Evolutionary conservation across 2,797 vertebrate species (phyloP).

Genomic region (Clarias laeviceps): DNA sequence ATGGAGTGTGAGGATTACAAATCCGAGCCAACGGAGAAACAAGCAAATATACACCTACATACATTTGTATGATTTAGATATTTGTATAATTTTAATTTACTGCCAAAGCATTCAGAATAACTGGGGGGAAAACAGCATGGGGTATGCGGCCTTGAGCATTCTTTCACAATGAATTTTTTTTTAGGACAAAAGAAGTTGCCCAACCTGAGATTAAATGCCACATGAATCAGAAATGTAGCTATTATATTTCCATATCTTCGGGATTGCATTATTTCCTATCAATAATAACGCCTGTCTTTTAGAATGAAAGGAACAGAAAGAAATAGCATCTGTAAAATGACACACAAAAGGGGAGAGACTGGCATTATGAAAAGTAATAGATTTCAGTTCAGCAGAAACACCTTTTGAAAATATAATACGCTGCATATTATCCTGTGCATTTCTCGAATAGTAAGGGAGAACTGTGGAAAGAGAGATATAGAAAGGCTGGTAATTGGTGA

Average conservation of each 20-base stretch:
- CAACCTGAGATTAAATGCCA: slow-evolving; percentile 33
- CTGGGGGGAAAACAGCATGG: background rate
- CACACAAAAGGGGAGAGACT: slow-evolving; percentile 46
- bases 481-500: slow-evolving; percentile 73
- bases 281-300: slow-evolving; percentile 52
- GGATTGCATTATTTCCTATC: slow-evolving; percentile 64
- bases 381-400: slow-evolving; percentile 63
- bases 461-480: slow-evolving; percentile 48
- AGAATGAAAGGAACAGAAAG: slow-evolving; percentile 55
- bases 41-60: background rate
- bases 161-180: slow-evolving; percentile 24
- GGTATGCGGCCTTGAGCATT: slow-evolving; percentile 5
- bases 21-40: no score
- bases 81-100: slow-evolving; percentile 24
- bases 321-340: slow-evolving; percentile 53
- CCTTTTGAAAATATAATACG: slow-evolving; percentile 59
- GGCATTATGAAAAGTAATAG: slow-evolving; percentile 50
- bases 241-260: slow-evolving; percentile 45
- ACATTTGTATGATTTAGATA: background rate
- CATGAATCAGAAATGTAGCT: slow-evolving; percentile 44
- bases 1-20: background rate
- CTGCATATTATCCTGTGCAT: slow-evolving; percentile 69
- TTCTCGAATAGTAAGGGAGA: slow-evolving; percentile 51
- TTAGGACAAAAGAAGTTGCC: slow-evolving; percentile 26
- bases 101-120: background rate